A percentile compares a stretch with the other conserved stretches of the same genome.
Conservation (phyloP, 1,140 invertebrate species). For the Brachystomella parvula region DNA sequence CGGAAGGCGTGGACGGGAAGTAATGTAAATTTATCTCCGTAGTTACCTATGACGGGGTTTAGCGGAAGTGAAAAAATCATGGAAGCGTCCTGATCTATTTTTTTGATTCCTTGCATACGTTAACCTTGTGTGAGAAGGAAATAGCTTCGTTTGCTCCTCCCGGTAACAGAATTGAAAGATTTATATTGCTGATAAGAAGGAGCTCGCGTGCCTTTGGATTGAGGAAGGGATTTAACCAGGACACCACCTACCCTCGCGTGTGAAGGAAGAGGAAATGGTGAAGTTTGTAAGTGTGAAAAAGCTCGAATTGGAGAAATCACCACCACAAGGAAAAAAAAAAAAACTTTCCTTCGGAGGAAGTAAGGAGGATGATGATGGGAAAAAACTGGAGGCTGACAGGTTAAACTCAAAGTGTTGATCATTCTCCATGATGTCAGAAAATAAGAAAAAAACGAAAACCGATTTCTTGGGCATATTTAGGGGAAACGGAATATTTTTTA, state of each 20-base stretch:
- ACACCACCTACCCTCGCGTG: neutral
- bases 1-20: too few species aligned
- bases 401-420: neutral
- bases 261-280: neutral
- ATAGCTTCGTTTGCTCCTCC: neutral
- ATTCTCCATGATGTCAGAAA: neutral
- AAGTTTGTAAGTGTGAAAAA: neutral
- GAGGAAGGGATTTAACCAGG: neutral
- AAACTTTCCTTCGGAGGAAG: too few species aligned
- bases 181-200: neutral
- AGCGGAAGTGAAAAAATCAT: too few species aligned
- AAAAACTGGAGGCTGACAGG: neutral
- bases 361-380: neutral
- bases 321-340: too few species aligned
- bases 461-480: neutral
- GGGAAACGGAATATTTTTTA: neutral
- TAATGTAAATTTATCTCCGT: too few species aligned
- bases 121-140: neutral
- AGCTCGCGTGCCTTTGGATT: neutral
- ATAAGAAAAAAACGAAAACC: neutral
- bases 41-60: too few species aligned
- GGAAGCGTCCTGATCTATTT: too few species aligned
- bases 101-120: too few species aligned
- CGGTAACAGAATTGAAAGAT: neutral
- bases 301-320: neutral